These are phyloP conservation scores for Augochlorella aurata DNA, from an alignment of 2,888 invertebrate genomes.

Conservation along the genomic window DNA sequence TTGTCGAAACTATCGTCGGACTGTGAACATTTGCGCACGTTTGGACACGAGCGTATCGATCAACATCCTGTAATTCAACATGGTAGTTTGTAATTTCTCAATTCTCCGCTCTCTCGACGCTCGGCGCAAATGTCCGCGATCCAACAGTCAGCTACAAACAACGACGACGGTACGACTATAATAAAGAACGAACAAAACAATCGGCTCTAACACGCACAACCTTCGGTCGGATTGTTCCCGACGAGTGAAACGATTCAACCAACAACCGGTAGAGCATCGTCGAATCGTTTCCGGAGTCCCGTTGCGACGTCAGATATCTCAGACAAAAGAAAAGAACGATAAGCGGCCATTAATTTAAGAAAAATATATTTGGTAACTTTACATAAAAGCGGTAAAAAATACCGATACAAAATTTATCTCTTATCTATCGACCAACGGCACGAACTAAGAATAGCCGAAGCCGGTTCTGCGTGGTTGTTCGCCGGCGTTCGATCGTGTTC, in stretches of 20 bases:
- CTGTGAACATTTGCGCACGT: not conserved
- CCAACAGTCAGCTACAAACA: not conserved
- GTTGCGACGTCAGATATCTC: not conserved
- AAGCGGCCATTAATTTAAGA: not conserved
- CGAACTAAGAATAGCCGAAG: conserved; percentile 4
- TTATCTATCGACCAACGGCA: not conserved
- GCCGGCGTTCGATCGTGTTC: conserved; percentile 1
- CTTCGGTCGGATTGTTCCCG: not conserved
- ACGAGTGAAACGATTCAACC: not conserved
- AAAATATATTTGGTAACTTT: conserved; percentile 14
- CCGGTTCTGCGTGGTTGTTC: not conserved
- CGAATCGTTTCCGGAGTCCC: not conserved
- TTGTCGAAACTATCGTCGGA: not conserved
- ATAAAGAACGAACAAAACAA: not conserved
- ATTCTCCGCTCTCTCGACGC: too few relatives aligned
- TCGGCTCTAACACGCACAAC: not conserved
- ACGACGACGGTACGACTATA: not conserved
- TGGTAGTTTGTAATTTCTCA: too few relatives aligned
- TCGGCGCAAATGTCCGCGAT: not conserved
- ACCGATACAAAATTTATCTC: conserved; percentile 10
- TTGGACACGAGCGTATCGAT: not conserved
- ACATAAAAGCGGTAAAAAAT: not conserved
- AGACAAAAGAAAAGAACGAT: not conserved
- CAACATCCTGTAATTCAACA: not conserved
- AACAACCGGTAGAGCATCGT: not conserved